Percentiles rank a stretch among this genome's conserved stretches.
Conservation (phyloP, 1,140 invertebrate species). For the Ganaspis sp. region DNA sequence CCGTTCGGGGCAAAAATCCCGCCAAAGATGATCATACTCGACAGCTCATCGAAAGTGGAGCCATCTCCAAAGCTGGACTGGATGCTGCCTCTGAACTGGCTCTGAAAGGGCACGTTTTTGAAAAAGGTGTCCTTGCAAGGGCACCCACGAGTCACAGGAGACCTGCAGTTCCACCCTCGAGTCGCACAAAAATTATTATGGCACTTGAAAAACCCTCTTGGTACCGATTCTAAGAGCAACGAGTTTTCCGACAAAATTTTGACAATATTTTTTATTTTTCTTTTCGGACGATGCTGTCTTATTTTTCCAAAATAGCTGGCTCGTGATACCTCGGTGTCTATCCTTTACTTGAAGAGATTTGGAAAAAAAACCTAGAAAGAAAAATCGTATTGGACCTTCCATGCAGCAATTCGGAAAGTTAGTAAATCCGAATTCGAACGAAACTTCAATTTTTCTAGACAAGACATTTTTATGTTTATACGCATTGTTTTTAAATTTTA, state of each 20-base stretch:
- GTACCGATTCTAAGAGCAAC: constrained; percentile 70
- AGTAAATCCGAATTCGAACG: no score
- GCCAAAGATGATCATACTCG: constrained; percentile 69
- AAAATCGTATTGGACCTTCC: no score
- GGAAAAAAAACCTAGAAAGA: no score
- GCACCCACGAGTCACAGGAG: constrained; percentile 63
- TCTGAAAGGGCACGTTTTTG: constrained; percentile 69
- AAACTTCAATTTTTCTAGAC: no score
- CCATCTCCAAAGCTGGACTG: constrained; percentile 68
- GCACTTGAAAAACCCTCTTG: constrained; percentile 72
- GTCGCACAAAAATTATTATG: constrained; percentile 70
- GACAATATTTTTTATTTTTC: background rate
- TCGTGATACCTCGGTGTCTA: background rate
- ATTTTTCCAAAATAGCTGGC: background rate
- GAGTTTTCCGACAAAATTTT: constrained; percentile 6
- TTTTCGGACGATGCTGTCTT: background rate
- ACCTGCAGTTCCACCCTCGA: constrained; percentile 62
- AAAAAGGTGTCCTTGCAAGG: constrained; percentile 68
- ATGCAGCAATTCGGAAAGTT: no score
- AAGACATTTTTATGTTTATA: no score
- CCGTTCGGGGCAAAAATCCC: constrained; percentile 65
- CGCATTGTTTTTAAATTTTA: no score
- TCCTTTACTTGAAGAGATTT: background rate
- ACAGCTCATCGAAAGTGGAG: constrained; percentile 69
- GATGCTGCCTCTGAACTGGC: constrained; percentile 71